phyloP scores from a whole-genome alignment of 2,888 invertebrate species.

The Macrophya annulata region DNA sequence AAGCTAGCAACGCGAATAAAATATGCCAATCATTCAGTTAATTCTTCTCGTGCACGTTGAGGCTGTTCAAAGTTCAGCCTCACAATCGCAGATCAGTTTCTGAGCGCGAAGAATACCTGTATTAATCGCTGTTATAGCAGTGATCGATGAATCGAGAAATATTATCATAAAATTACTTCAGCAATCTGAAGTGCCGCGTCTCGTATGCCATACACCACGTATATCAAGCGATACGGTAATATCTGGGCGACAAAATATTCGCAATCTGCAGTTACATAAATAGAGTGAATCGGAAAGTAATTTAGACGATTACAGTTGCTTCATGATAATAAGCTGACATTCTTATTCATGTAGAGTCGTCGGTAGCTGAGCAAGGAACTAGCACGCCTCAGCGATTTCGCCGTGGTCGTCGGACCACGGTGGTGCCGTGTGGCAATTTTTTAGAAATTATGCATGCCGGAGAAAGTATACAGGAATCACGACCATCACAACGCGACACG shows the following conservation, averaged over 20 bases:
- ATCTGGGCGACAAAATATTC: neutral
- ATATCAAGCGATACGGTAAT: neutral
- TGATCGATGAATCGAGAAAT: neutral
- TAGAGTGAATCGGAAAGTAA: neutral
- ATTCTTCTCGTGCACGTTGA: neutral
- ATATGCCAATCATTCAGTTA: neutral
- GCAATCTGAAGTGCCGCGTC: neutral
- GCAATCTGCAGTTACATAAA: neutral
- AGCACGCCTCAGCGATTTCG: neutral
- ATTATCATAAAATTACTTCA: neutral
- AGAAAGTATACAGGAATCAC: conserved; percentile 13
- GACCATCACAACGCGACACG: neutral
- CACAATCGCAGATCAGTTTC: neutral
- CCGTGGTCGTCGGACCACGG: neutral
- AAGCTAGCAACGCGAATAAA: neutral
- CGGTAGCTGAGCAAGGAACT: neutral
- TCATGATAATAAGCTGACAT: neutral
- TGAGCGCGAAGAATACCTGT: neutral
- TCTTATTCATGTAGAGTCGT: neutral
- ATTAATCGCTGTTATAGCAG: neutral
- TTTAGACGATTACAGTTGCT: neutral
- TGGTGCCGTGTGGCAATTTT: neutral
- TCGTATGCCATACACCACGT: neutral
- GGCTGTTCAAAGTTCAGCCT: neutral
- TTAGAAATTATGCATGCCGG: neutral